Conservation (phyloP, 1,140 invertebrate species). For the Drosophila littoralis region DNA sequence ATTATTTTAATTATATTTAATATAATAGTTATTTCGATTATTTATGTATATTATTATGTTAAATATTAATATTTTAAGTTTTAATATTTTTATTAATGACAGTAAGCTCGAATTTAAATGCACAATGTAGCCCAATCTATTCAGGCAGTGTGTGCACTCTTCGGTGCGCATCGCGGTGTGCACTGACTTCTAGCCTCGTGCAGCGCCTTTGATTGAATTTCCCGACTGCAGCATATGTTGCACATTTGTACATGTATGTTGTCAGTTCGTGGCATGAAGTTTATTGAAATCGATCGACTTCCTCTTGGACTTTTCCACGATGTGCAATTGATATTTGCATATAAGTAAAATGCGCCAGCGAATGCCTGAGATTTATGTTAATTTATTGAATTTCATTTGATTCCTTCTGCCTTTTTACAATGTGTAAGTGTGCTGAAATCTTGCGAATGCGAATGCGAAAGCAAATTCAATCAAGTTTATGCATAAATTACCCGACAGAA, state of each 20-base stretch:
- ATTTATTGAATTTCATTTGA: conserved; percentile 80
- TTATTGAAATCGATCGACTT: conserved; percentile 73
- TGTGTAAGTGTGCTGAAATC: conserved; percentile 39
- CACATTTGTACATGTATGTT: conserved; percentile 50
- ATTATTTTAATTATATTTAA: too few relatives aligned
- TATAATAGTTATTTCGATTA: too few relatives aligned
- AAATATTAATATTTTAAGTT: too few relatives aligned
- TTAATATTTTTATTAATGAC: neutral
- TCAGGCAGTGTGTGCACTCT: neutral
- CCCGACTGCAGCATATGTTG: conserved; percentile 65
- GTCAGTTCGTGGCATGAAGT: conserved; percentile 68
- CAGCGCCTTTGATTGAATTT: conserved; percentile 63
- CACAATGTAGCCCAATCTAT: neutral
- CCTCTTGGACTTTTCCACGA: conserved; percentile 17
- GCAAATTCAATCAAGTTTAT: conserved; percentile 72
- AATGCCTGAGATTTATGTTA: conserved; percentile 74
- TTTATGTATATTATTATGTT: too few relatives aligned
- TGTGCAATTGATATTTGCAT: conserved; percentile 64
- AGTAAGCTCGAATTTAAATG: neutral
- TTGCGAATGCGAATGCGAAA: conserved; percentile 37
- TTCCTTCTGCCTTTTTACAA: conserved; percentile 33
- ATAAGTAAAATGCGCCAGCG: conserved; percentile 39
- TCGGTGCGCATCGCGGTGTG: conserved; percentile 10
- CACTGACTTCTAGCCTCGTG: conserved; percentile 11
- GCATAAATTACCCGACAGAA: conserved; percentile 68